phyloP scores from a whole-genome alignment of 2,797 vertebrate species.

The Neostethus bicornis region DNA sequence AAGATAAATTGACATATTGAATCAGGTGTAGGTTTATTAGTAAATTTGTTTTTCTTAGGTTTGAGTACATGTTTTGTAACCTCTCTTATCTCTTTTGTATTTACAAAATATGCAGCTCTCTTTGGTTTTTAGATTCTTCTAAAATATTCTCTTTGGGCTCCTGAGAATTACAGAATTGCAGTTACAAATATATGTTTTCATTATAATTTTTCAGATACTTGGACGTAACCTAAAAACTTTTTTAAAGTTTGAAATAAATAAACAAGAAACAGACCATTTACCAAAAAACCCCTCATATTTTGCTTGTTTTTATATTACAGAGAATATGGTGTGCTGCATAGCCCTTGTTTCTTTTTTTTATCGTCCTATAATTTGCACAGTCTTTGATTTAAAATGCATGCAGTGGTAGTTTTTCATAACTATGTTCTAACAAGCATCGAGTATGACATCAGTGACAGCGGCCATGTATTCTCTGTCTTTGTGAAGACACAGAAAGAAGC shows the following conservation, averaged over 20 bases:
- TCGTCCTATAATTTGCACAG: conserved; percentile 13
- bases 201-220: too few species aligned
- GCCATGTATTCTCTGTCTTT: conserved; percentile 48
- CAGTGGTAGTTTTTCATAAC: conserved; percentile 49
- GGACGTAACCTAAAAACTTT: too few species aligned
- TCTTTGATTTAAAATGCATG: conserved; percentile 26
- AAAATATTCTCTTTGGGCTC: too few species aligned
- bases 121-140: too few species aligned
- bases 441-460: conserved; percentile 56
- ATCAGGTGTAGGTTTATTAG: neutral
- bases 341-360: neutral
- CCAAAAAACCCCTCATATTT: too few species aligned
- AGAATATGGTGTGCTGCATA: neutral
- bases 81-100: neutral
- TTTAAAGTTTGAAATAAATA: too few species aligned
- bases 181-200: too few species aligned
- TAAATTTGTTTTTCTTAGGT: neutral
- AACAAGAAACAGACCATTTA: too few species aligned
- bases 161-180: too few species aligned
- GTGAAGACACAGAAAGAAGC: conserved; percentile 45
- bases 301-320: neutral
- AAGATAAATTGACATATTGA: conserved; percentile 46
- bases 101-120: neutral
- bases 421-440: conserved; percentile 55
- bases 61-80: neutral